These are phyloP conservation scores for Periparus ater DNA, from an alignment of 2,797 vertebrate genomes.

Conservation along the genomic window DNA sequence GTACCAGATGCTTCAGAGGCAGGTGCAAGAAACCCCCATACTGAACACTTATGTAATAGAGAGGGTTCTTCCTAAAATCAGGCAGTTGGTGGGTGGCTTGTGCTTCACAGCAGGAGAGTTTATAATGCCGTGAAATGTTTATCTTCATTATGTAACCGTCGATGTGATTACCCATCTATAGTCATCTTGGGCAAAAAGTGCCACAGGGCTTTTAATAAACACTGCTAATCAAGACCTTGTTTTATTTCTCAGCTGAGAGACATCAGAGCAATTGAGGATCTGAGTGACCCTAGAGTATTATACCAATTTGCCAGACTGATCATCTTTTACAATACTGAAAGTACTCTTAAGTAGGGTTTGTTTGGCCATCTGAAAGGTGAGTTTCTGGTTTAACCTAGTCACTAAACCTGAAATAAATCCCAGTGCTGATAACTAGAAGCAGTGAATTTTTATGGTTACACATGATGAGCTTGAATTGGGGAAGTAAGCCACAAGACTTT, in stretches of 20 bases:
- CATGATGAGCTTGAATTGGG: neutral
- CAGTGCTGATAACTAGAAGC: neutral
- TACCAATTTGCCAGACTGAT: neutral
- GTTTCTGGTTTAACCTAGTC: neutral
- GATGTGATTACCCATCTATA: constrained; percentile 58
- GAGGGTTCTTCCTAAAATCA: constrained; percentile 70
- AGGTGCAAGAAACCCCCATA: constrained; percentile 71
- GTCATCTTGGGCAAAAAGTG: constrained; percentile 28
- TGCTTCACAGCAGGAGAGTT: constrained; percentile 66
- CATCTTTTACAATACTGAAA: neutral
- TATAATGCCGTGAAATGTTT: constrained; percentile 64
- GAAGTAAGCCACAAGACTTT: neutral
- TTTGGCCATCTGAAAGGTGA: neutral
- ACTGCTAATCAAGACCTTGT: constrained; percentile 18
- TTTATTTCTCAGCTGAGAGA: constrained; percentile 44
- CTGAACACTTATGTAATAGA: constrained; percentile 69
- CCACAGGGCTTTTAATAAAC: constrained; percentile 56
- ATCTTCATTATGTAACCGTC: constrained; percentile 33
- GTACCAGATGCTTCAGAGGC: constrained; percentile 73
- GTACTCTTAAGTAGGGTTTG: rapidly evolving
- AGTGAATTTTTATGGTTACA: neutral
- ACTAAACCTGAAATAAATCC: neutral
- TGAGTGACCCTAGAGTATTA: neutral
- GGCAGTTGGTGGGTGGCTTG: constrained; percentile 66
- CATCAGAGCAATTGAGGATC: neutral